These are phyloP conservation scores for Peromyscus nudipes DNA, from an alignment of 2,797 vertebrate genomes.

Conservation along the genomic window DNA sequence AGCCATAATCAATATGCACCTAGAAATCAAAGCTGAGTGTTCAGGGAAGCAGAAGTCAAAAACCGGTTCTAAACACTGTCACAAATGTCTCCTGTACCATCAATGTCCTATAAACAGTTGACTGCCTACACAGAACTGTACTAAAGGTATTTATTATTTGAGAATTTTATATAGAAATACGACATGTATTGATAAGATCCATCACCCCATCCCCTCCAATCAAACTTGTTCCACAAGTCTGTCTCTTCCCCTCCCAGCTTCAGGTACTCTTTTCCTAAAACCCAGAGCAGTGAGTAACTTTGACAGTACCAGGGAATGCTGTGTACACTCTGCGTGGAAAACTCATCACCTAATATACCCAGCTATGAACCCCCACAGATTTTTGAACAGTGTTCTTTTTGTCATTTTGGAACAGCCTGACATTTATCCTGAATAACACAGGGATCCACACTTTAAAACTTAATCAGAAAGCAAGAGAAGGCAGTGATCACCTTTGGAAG, in stretches of 20 bases:
- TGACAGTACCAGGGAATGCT: background rate
- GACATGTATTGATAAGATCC: background rate
- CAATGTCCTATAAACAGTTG: fast-evolving
- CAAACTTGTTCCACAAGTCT: background rate
- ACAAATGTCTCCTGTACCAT: background rate
- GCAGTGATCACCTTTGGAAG: background rate
- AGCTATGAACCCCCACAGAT: background rate
- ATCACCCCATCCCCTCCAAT: background rate
- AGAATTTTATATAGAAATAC: background rate
- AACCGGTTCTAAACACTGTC: background rate
- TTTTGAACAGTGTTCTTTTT: background rate
- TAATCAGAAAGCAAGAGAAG: background rate
- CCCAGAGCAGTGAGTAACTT: background rate
- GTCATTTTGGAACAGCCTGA: background rate
- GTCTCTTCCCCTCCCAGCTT: background rate
- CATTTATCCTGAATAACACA: background rate
- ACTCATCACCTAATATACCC: background rate
- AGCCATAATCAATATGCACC: background rate
- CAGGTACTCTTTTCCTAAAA: background rate
- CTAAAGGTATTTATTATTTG: background rate
- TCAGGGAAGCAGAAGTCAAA: background rate
- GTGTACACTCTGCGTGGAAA: background rate
- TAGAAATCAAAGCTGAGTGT: background rate
- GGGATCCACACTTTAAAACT: background rate
- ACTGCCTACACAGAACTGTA: background rate